phyloP scores from a whole-genome alignment of 1,140 invertebrate genomes.

The Brachionus rubens region DNA sequence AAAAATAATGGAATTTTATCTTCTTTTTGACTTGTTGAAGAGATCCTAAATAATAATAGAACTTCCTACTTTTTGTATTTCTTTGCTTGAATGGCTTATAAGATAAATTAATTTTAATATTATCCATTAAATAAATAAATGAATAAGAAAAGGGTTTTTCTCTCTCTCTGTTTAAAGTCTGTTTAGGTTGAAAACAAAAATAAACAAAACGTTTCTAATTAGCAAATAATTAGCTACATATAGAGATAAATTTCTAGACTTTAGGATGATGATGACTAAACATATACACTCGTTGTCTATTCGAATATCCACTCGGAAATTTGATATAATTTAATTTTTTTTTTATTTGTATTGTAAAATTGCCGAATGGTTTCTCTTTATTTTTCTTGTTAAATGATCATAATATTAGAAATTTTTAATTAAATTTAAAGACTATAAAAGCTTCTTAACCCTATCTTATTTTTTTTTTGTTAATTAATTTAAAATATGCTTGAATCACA shows the following conservation, averaged over 20 bases:
- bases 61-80: not conserved
- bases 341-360: too few species aligned
- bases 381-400: slow-evolving; percentile 9
- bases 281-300: not conserved
- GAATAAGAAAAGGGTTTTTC: too few species aligned
- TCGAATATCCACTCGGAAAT: slow-evolving; percentile 4
- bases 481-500: slow-evolving; percentile 12
- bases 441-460: too few species aligned
- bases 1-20: slow-evolving; percentile 26
- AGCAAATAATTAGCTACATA: slow-evolving; percentile 10
- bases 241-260: too few species aligned
- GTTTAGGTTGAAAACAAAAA: too few species aligned
- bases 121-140: slow-evolving; percentile 22
- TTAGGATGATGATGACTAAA: not conserved
- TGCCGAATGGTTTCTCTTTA: not conserved
- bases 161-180: not conserved
- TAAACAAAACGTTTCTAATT: slow-evolving; percentile 31
- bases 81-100: slow-evolving; percentile 9
- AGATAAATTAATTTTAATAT: slow-evolving; percentile 29
- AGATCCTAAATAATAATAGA: not conserved
- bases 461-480: not conserved
- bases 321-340: too few species aligned
- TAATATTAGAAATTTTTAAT: slow-evolving; percentile 6
- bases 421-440: too few species aligned
- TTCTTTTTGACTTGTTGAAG: not conserved